Evolutionary conservation across 2,888 invertebrate genomes (phyloP).

Genomic region (Cephus pulcher): DNA sequence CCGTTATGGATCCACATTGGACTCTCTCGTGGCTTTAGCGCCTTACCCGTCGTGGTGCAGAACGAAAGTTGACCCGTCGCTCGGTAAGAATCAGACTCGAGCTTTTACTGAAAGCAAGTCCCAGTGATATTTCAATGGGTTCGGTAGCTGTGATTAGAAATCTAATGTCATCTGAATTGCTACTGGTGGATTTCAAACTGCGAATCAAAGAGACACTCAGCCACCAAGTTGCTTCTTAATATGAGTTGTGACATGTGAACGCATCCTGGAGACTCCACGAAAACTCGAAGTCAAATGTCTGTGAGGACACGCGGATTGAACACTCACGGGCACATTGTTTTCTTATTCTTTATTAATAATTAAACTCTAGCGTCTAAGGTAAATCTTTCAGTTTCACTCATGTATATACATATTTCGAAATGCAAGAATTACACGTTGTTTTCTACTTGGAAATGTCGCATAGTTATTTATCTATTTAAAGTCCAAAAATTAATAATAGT

Average conservation of each 20-base stretch:
- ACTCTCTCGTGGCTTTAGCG: background rate
- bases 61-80: background rate
- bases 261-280: background rate
- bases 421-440: conserved; percentile 42
- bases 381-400: conserved; percentile 18
- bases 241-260: background rate
- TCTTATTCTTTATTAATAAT: background rate
- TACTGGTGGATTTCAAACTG: background rate
- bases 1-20: background rate
- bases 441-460: conserved; percentile 37
- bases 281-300: background rate
- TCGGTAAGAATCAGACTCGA: background rate
- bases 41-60: background rate
- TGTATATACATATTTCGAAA: conserved; percentile 47
- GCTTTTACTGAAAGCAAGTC: background rate
- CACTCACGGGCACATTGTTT: background rate
- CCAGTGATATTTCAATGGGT: background rate
- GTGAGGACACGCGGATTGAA: background rate
- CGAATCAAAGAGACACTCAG: background rate
- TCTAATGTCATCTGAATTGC: background rate
- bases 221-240: background rate
- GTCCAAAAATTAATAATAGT: background rate
- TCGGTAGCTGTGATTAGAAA: background rate
- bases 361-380: conserved; percentile 12
- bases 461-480: background rate